Percentiles rank a stretch among this genome's conserved stretches.
Evolutionary conservation across 2,113 vertebrate species (phyloP).

Genomic region (Sphyrna mokarran): DNA sequence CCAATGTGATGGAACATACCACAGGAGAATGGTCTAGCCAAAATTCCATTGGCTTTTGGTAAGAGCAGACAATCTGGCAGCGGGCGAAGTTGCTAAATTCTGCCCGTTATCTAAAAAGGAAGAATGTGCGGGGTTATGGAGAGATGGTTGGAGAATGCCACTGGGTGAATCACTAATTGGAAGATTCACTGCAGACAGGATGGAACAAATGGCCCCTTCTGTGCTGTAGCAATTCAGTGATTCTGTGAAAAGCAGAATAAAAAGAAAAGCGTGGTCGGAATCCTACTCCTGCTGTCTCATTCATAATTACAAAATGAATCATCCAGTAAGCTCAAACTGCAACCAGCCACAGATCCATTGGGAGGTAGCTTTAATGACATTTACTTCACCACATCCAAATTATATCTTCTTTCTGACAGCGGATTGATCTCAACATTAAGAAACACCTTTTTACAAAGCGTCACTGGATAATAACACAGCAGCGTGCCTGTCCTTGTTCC

Average conservation of each 20-base stretch:
- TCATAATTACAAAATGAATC: background rate
- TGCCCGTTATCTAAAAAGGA: no score
- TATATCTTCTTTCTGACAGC: background rate
- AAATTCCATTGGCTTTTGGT: no score
- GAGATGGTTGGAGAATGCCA: no score
- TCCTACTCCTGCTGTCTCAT: background rate
- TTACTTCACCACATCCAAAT: background rate
- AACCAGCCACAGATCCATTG: background rate
- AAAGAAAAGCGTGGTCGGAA: background rate
- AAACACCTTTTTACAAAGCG: background rate
- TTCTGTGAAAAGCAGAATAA: background rate
- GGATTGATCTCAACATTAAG: constrained; percentile 4
- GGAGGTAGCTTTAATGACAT: background rate
- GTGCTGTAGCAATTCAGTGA: no score
- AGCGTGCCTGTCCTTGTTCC: background rate
- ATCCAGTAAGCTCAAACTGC: background rate
- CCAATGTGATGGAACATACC: no score
- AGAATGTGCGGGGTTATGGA: no score
- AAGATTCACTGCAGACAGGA: no score
- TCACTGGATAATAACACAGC: background rate
- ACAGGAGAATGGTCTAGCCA: no score
- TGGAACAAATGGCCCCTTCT: no score
- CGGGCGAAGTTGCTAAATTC: no score
- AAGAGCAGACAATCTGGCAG: no score
- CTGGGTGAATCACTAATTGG: no score